Base-by-base conservation (phyloP, 2,888 invertebrate genomes). In the Amblyjoppa proteus region DNA sequence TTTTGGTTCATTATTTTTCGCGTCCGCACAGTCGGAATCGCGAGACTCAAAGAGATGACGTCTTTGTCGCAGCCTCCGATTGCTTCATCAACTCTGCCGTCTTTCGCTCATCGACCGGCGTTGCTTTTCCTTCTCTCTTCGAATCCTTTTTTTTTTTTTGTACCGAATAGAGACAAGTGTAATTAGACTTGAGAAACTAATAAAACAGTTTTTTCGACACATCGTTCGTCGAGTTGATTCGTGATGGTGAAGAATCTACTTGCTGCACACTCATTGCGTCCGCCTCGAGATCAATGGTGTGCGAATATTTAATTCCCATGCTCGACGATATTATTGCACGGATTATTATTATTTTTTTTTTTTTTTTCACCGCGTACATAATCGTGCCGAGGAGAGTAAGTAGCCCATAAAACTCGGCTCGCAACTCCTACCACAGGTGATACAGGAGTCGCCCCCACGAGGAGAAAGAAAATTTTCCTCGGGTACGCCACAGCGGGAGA, bases 401-500 rank as follows among this genome's bases (percentile, higher is more conserved):
- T 93, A 93, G 93, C 90, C 92, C 93, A 92, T 91, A 91, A 92
- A 91, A 86, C 86, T 69, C 85, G 85, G 86, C 86, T 70, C 9
- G 66, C 2, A 34, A 16, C 89, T 91, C 91, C 93, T 92, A 89
- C 91, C 88, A 88, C 49, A 45, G n/a, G 28, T 61, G 61, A 58
- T 53, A 76, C 88, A 77, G 84, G 86, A 88, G 89, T 87, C 90
- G 90, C 92, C 92, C 90, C 91, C 91, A 90, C 91, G 87, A 87
- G 89, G 58, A 77, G 87, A 88, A 90, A 91, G 89, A 91, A 91
- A 91, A 91, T 90, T 92, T 91, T 92, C 90, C 89, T 90, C 86
- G 49, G 41, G 51, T 6, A 41, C 49, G n/a, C 71, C 5, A n/a
- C 64, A 71, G 41, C 71, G 38, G 6, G 31, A 56, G 56, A 71